A percentile compares a stretch with the other conserved stretches of the same genome.
phyloP scores from a whole-genome alignment of 2,113 vertebrate species.

The Notothenia rossii region DNA sequence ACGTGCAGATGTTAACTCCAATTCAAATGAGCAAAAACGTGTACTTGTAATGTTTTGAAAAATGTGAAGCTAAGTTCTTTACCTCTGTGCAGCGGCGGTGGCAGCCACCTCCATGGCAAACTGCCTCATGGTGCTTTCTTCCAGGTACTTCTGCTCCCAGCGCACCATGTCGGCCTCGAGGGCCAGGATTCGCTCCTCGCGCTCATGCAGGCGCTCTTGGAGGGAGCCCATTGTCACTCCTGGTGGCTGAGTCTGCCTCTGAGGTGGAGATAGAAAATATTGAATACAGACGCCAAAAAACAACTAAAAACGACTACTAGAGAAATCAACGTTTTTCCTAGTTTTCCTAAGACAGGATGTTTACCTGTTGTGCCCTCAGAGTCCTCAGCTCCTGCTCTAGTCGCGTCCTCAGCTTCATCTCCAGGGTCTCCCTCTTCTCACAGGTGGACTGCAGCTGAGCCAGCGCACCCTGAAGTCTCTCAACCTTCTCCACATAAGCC shows the following conservation, averaged over 20 bases:
- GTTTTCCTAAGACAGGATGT: neutral
- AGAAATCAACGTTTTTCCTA: neutral
- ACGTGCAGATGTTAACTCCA: neutral
- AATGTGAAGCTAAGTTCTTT: slow-evolving; percentile 23
- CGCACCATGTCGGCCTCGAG: slow-evolving; percentile 98
- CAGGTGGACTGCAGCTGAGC: slow-evolving; percentile 97
- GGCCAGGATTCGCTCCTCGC: slow-evolving; percentile 94
- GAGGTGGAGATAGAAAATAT: slow-evolving; percentile 15
- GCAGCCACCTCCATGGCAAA: slow-evolving; percentile 98
- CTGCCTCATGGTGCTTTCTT: slow-evolving; percentile 98
- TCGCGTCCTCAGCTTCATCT: slow-evolving; percentile 92
- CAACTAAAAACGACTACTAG: too few species aligned
- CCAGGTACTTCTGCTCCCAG: slow-evolving; percentile 99
- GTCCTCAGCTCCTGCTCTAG: slow-evolving; percentile 97
- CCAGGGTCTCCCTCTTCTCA: slow-evolving; percentile 95
- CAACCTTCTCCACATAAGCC: slow-evolving; percentile 97
- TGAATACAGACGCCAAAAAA: neutral
- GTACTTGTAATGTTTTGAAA: neutral
- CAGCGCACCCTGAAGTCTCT: slow-evolving; percentile 94
- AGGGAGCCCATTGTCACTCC: slow-evolving; percentile 86
- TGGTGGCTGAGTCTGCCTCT: slow-evolving; percentile 87
- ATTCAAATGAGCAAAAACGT: neutral
- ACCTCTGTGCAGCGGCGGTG: slow-evolving; percentile 94
- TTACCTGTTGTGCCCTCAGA: slow-evolving; percentile 95
- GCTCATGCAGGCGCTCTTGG: slow-evolving; percentile 92